Base-by-base conservation (phyloP, 1,140 invertebrate genomes). In the Drosophila baimaii region DNA sequence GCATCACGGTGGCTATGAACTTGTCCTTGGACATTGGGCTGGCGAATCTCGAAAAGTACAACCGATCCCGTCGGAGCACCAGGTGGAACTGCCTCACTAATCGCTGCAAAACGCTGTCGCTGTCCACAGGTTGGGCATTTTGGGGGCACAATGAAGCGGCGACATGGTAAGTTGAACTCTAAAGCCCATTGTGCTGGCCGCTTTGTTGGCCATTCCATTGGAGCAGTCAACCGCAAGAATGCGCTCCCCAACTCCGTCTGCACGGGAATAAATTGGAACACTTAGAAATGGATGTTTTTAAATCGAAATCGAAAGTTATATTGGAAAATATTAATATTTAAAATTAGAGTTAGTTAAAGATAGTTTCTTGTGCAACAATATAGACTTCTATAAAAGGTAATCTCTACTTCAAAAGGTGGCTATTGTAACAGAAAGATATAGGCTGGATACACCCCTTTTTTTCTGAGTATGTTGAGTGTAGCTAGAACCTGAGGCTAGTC, bases 161-260 rank as follows among this genome's bases (percentile, higher is more conserved):
- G 83, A 88, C 68, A 86, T 86, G 83, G 66, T 86, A 76, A 86
- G 72, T 73, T 88, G 37, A 82, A 82, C 83, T 82, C 79, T 68
- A 86, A 86, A 73, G 79, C 47, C 37, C 55, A 79, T 86, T 85
- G 83, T 88, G 56, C 43, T 25, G 31, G 25, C 21, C 52, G 46
- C 47, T 61, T 61, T 66, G 49, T 71, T 74, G 54, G 15, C 29
- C 46, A 76, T 75, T 83, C 64, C 71, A 66, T 76, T 65, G 49
- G 51, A 65, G 46, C 81, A 68, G 35, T 65, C 66, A 69, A 84
- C 66, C 81, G 81, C 72, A 84, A 80, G 73, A 65, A 44, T 80
- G 68, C 68, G 25, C 43, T 35, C 63, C 52, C 72, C 49, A 19
- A 79, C 77, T 79, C 71, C 65, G 31, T n/a, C 2, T 41, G 61